phyloP scores from a whole-genome alignment of 1,140 invertebrate species.

The Oryzaephilus surinamensis region DNA sequence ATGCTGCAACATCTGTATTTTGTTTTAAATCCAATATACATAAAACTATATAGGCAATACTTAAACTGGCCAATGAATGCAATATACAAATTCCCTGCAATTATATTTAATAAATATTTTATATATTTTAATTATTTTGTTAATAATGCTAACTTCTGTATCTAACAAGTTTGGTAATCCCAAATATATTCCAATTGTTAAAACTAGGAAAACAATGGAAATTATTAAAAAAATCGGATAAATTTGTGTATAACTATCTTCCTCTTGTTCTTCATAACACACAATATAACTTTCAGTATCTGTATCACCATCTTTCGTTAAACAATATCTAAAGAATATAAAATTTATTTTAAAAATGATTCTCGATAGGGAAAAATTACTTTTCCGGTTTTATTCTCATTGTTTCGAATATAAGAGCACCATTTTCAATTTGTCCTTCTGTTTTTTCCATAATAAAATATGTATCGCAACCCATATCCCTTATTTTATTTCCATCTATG shows the following conservation, averaged over 20 bases:
- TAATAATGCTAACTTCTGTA: conserved; percentile 38
- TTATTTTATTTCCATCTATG: too few species aligned
- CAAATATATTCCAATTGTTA: conserved; percentile 46
- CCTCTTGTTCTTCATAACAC: background rate
- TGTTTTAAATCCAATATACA: conserved; percentile 41
- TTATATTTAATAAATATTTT: background rate
- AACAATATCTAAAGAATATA: conserved; percentile 12
- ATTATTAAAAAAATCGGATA: conserved; percentile 36
- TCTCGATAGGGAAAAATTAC: too few species aligned
- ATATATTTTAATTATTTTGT: conserved; percentile 1
- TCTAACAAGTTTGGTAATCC: conserved; percentile 46
- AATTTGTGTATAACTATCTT: background rate
- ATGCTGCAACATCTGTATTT: conserved; percentile 36
- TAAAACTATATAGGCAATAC: conserved; percentile 44
- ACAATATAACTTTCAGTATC: background rate
- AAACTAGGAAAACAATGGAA: conserved; percentile 46
- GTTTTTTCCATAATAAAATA: too few species aligned
- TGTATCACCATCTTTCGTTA: background rate
- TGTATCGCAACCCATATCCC: too few species aligned
- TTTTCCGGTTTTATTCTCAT: too few species aligned
- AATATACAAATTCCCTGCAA: conserved; percentile 46
- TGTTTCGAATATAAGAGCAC: too few species aligned
- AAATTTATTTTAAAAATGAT: too few species aligned
- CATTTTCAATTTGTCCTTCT: too few species aligned
- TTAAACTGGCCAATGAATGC: conserved; percentile 43